phyloP scores from a whole-genome alignment of 2,888 invertebrate species.

The Caenorhabditis uteleia region DNA sequence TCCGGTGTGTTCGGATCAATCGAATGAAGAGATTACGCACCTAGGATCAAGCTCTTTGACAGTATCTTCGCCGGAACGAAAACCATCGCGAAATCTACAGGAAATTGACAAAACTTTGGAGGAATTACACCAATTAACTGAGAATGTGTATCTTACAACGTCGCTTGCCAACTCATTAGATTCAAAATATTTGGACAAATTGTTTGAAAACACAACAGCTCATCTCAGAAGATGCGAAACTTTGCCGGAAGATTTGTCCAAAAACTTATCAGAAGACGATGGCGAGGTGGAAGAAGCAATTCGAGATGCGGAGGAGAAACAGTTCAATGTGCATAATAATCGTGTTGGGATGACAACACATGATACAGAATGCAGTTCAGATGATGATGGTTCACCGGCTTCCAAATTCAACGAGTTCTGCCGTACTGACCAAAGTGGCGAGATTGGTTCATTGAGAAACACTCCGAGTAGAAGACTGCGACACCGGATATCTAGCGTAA shows the following conservation, averaged over 20 bases:
- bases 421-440: background rate
- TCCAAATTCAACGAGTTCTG: background rate
- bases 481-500: conserved; percentile 24
- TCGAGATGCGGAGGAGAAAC: conserved; percentile 32
- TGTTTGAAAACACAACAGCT: conserved; percentile 8
- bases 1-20: conserved; percentile 5
- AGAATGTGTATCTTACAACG: conserved; percentile 24
- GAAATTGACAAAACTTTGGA: conserved; percentile 31
- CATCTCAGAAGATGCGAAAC: conserved; percentile 27
- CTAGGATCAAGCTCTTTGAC: background rate
- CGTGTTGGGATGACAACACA: conserved; percentile 7
- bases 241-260: conserved; percentile 17
- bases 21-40: conserved; percentile 3
- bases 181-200: background rate
- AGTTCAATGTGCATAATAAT: conserved; percentile 22
- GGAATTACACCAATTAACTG: conserved; percentile 18
- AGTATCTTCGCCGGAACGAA: conserved; percentile 8
- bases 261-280: conserved; percentile 24
- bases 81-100: conserved; percentile 17
- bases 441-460: conserved; percentile 1
- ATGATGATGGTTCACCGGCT: too few species aligned
- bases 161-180: background rate
- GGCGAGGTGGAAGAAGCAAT: conserved; percentile 38
- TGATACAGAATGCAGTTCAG: conserved; percentile 36
- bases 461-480: conserved; percentile 7